Evolutionary conservation across 2,888 invertebrate species (phyloP).

Genomic region (Drosophila fungiperda): DNA sequence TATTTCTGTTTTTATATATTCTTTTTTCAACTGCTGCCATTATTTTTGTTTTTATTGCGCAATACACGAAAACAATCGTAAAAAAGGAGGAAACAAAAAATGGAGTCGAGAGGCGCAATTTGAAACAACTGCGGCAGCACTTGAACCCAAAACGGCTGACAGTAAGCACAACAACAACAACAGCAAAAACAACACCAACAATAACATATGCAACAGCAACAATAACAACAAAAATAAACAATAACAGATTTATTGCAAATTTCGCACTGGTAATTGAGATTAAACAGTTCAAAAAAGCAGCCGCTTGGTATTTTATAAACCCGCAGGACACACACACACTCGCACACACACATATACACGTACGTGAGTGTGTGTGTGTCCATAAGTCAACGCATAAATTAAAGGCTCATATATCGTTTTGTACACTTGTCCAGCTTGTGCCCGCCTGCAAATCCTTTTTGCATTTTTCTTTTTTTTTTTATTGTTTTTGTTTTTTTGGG

Average conservation of each 20-base stretch:
- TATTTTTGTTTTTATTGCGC: slow-evolving; percentile 77
- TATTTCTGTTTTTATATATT: background rate
- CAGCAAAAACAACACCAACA: slow-evolving; percentile 23
- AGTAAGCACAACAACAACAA: slow-evolving; percentile 23
- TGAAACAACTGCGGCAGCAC: slow-evolving; percentile 77
- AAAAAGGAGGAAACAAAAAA: slow-evolving; percentile 44
- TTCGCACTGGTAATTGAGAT: slow-evolving; percentile 80
- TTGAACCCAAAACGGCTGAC: slow-evolving; percentile 64
- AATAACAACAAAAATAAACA: slow-evolving; percentile 66
- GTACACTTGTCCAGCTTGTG: slow-evolving; percentile 25
- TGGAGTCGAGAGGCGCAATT: slow-evolving; percentile 61
- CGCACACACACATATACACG: slow-evolving; percentile 8
- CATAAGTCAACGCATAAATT: slow-evolving; percentile 72
- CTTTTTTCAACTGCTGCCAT: slow-evolving; percentile 63
- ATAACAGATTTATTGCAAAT: slow-evolving; percentile 81
- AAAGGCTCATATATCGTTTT: slow-evolving; percentile 65
- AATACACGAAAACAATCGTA: slow-evolving; percentile 73
- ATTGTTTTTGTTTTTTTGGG: background rate
- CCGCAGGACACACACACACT: slow-evolving; percentile 51
- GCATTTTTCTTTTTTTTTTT: background rate
- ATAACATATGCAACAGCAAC: slow-evolving; percentile 45
- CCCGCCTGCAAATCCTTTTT: slow-evolving; percentile 31
- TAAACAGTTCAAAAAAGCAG: slow-evolving; percentile 80
- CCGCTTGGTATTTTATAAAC: slow-evolving; percentile 76
- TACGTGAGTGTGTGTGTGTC: slow-evolving; percentile 9